Evolutionary conservation across 2,113 vertebrate genomes (phyloP).

Genomic region (Stigmatopora nigra): DNA sequence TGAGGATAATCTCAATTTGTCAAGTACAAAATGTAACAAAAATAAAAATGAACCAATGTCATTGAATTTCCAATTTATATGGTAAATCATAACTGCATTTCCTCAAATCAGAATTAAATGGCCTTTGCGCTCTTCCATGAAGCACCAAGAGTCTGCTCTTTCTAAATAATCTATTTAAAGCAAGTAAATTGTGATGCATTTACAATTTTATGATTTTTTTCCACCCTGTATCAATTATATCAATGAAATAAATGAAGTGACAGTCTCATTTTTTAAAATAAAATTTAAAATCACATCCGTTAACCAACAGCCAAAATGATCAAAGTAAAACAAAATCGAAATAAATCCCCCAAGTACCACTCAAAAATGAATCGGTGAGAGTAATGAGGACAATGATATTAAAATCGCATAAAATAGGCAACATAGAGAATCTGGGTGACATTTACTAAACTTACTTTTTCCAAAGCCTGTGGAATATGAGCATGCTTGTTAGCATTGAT

Average conservation of each 20-base stretch:
- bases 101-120: neutral
- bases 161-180: neutral
- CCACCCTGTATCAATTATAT: conserved; percentile 28
- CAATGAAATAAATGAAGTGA: conserved; percentile 28
- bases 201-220: conserved; percentile 7
- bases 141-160: no score
- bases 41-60: neutral
- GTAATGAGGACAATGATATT: conserved; percentile 10
- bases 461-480: neutral
- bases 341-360: conserved; percentile 43
- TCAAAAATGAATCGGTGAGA: conserved; percentile 52
- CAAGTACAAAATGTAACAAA: neutral
- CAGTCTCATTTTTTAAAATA: no score
- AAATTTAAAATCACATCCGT: no score
- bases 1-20: no score
- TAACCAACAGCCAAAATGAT: neutral
- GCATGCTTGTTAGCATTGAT: no score
- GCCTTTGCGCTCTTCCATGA: neutral
- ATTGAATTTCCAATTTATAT: neutral
- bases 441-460: conserved; percentile 1
- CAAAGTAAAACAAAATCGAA: neutral
- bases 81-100: neutral
- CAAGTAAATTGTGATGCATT: conserved; percentile 13
- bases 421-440: neutral
- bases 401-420: neutral